A percentile compares a stretch with the other conserved stretches of the same genome.
These are phyloP conservation scores for Pseudococcus jackbeardsleyi DNA, from an alignment of 2,888 invertebrate genomes.

Conservation along the genomic window DNA sequence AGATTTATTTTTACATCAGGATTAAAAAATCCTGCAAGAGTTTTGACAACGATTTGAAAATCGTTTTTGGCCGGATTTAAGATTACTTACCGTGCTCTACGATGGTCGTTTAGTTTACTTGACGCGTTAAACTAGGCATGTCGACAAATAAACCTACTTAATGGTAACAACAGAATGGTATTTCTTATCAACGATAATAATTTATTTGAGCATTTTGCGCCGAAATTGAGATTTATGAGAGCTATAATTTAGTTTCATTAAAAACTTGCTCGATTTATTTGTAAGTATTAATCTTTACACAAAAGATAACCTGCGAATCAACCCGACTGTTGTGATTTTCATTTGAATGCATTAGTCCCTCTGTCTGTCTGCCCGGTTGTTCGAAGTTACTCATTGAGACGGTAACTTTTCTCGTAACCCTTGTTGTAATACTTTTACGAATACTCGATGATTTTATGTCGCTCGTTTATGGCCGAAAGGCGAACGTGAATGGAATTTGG, in stretches of 20 bases:
- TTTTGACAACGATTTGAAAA: background rate
- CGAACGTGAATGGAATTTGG: background rate
- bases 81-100: background rate
- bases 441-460: background rate
- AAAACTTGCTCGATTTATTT: conserved; percentile 2
- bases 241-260: background rate
- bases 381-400: conserved; percentile 3
- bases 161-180: background rate
- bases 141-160: conserved; percentile 8
- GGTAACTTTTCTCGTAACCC: background rate
- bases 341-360: background rate
- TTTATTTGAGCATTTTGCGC: background rate
- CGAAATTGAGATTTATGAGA: conserved; percentile 19
- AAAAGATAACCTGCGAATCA: conserved; percentile 14
- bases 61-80: background rate
- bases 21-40: background rate
- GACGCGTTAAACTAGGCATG: background rate
- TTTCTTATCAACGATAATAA: background rate
- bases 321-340: background rate
- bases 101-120: background rate
- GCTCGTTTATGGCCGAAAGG: conserved; percentile 2
- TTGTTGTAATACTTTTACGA: background rate
- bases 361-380: background rate
- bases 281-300: background rate
- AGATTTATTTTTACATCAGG: background rate